Base-by-base conservation (phyloP, 2,113 vertebrate genomes). In the Odocoileus hemionus region DNA sequence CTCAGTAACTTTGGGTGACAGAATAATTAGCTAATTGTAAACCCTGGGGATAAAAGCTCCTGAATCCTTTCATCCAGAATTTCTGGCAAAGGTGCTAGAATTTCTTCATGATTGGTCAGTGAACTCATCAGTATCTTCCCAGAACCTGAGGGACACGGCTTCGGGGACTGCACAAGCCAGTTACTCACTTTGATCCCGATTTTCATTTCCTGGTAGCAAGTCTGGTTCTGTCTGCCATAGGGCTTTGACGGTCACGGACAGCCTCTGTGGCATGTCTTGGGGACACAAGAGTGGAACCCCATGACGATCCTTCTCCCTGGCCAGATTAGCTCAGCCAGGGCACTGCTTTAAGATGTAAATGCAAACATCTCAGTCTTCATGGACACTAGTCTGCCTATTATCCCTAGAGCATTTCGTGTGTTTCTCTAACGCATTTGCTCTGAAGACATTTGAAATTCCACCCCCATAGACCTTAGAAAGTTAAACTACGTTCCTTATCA, bases 1-100 rank as follows among this genome's bases (percentile, higher is more conserved):
- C 61, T 98, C 80, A 96, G 87, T 95, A 84, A 89, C 92, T 94
- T 28, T 30, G 43, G 60, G 30, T 94, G 82, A 87, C 93, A 92
- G 6, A 96, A 91, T 33, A 80, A 80, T 33, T 57, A 94, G 93
- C 61, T 36, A 57, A 70, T n/a, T 61, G 70, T 70, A 89, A 97
- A 52, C 82, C 55, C 86, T 84, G n/a, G 94, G 93, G 78, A 91
- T 85, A 90, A 92, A 95, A 82, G 96, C n/a, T 79, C 47, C 76
- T 19, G 3, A 76, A 74, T 30, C 86, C 60, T 96, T 96, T 82
- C 30, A 47, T 19, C 67, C 36, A 54, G 93, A 86, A 94, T 97
- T 97, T 89, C 95, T 55, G 86, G 96, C 89, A 91, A 74, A 84
- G 80, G 78, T 60, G 26, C n/a, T 70, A 16, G 36, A 94, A 87